Base-by-base conservation (phyloP, 2,113 vertebrate species). In the Oryzias javanicus region DNA sequence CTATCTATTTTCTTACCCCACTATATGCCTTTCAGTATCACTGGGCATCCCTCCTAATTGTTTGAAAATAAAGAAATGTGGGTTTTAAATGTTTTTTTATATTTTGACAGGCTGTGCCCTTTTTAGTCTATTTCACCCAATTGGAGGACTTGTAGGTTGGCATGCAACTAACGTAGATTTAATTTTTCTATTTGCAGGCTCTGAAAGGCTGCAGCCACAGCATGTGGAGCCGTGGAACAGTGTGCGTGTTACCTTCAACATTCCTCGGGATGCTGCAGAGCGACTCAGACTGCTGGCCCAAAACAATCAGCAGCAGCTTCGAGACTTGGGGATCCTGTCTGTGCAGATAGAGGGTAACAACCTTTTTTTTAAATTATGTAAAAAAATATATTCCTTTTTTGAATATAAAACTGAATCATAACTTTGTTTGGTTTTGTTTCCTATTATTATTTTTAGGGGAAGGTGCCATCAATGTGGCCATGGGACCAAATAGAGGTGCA, bases 181-280 rank as follows among this genome's bases (percentile, higher is more conserved):
- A 18, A n/a, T 46, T 46, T 22, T 46, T 46, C 8, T 7, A 46
- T 46, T n/a, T 46, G 16, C 5, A 46, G 44, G 17, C 44, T 46
- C 92, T 48, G 90, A 88, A 59, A 93, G 88, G 67, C 83, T 99
- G 58, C 92, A 89, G 45, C 89, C 94, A 47, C 92, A 93, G 84
- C 93, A 91, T 20, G 93, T 99, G 22, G 97, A 99, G 78, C 97
- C 96, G 0, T 99, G 97, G 97, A 99, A 99, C 90, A 99, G 97
- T 0, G 97, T 99, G 19, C 93, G 97, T 0, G 97, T 99, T 56
- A 99, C 97, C 18, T 99, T 99, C 84, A 98, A 95, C 81, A 98
- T 99, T 83, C 97, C 97, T 68, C 89, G 96, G 4, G 97, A 99
- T 79, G 97, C 97, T 12, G 97, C 97, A 0, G 96, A 99, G 74